Evolutionary conservation across 2,113 vertebrate species (phyloP), one percentile per base, ranked within the genome.

Genomic region (Corydoras maculifer): DNA sequence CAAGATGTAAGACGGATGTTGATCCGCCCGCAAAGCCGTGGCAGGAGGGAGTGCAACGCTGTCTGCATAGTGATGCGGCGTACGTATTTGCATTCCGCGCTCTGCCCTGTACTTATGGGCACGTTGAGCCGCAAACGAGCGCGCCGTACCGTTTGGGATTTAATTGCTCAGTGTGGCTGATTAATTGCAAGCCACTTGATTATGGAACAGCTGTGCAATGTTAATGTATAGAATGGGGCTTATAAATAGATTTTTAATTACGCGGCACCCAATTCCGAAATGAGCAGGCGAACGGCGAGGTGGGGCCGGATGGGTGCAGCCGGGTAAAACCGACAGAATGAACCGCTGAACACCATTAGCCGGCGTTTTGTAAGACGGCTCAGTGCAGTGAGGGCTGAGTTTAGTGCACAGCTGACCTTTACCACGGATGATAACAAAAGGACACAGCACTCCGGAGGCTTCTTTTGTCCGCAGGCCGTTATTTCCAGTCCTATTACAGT

Each of bases 1-100:
- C 61, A 68, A 58, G 30, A 68, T 18, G 64, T 53, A 68, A 58
- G 30, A 68, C 9, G 64, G 32, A 49, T 73, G 10, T 8, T 15
- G 15, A n/a, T 57, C 57, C 4, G 15, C 4, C 29, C n/a, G 71
- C 51, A 54, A 18, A 15, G 62, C 48, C 15, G 14, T 12, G 9
- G 11, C 25, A 31, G 12, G 25, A 31, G 3, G 65, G 53, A 60
- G 11, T 3, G 2, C 30, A 13, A 10, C 43, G 30, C 59, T 55
- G 58, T 3, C 72, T 55, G 58, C 58, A 62, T 48, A 55, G 12
- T 5, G 51, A 68, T 55, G 51, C 30, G 14, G 35, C 9, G 48
- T 54, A 7, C 55, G 51, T 59, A 65, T 58, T 58, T 64, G 62
- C 61, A 32, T 65, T 25, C 9, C 11, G 3, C 25, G 2, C 50